phyloP scores from a whole-genome alignment of 2,888 invertebrate genomes.

The Phalera bucephala region DNA sequence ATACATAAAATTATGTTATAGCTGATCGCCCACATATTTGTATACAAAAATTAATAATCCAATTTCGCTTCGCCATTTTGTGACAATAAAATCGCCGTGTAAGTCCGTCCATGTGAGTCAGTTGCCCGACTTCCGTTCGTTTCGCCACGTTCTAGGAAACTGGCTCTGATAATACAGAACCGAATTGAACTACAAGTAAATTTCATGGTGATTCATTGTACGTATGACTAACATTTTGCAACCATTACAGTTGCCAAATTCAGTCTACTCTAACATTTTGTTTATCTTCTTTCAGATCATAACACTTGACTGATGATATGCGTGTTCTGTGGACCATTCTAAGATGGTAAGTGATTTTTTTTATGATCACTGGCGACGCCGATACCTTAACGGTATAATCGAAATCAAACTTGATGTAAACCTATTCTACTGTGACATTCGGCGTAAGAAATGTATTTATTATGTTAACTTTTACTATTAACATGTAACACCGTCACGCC shows the following conservation, averaged over 20 bases:
- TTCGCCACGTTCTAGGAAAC: conserved; percentile 56
- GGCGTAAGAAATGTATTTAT: no score
- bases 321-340: conserved; percentile 37
- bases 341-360: conserved; percentile 42
- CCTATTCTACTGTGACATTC: no score
- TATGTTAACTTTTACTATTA: no score
- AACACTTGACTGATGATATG: conserved; percentile 31
- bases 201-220: conserved; percentile 49
- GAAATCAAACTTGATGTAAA: no score
- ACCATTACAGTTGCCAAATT: conserved; percentile 13
- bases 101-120: conserved; percentile 56
- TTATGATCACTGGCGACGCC: no score
- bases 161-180: conserved; percentile 34
- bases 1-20: no score
- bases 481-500: no score
- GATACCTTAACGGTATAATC: no score
- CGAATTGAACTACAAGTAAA: conserved; percentile 31
- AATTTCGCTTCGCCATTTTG: conserved; percentile 44
- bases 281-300: conserved; percentile 34
- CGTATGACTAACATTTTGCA: conserved; percentile 37
- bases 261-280: conserved; percentile 5
- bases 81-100: conserved; percentile 36
- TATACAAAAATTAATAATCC: no score
- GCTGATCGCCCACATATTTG: no score
- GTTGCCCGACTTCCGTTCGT: conserved; percentile 55